Evolutionary conservation across 2,888 invertebrate genomes (phyloP), one percentile per base, ranked within the genome.

Genomic region (Rhabditophanes sp.): DNA sequence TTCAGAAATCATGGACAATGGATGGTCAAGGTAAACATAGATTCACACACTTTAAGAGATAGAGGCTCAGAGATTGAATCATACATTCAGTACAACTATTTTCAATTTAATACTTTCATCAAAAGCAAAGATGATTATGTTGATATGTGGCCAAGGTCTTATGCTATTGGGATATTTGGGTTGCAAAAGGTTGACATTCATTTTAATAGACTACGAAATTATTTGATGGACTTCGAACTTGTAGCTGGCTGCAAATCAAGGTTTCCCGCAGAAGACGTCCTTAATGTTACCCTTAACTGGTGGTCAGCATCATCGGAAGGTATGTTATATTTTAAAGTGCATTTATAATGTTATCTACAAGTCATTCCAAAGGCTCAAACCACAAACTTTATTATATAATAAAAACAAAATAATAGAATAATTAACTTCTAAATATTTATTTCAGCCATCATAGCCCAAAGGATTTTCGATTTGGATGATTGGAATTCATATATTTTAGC

Each of bases 401-500:
- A n/a, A n/a, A n/a, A n/a, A n/a, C n/a, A n/a, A n/a, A n/a, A n/a
- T n/a, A n/a, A n/a, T n/a, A n/a, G n/a, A n/a, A n/a, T n/a, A n/a
- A n/a, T n/a, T n/a, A n/a, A n/a, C n/a, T n/a, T n/a, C n/a, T n/a
- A n/a, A n/a, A n/a, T 78, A 3, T 76, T 80, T 32, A 58, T 55
- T 37, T 56, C 55, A 11, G 70, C 69, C 4, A 73, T 74, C 35
- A 93, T 96, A 33, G 76, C 76, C 37, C 73, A 75, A 31, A 75
- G 77, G 61, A 43, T 60, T 14, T 60, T 60, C 30, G 59, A 60
- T 32, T 41, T 96, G 67, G 88, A 96, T 65, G 90, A 93, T 65
- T 96, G 96, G 93, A 96, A 96, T 66, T 83, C 85, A 67, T 87
- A 84, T 66, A 88, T 88, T 0, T 76, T 88, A 32, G 90, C 88